Evolutionary conservation across 2,113 vertebrate species (phyloP), one percentile per base, ranked within the genome.

Genomic region (Proterorhinus semilunaris): DNA sequence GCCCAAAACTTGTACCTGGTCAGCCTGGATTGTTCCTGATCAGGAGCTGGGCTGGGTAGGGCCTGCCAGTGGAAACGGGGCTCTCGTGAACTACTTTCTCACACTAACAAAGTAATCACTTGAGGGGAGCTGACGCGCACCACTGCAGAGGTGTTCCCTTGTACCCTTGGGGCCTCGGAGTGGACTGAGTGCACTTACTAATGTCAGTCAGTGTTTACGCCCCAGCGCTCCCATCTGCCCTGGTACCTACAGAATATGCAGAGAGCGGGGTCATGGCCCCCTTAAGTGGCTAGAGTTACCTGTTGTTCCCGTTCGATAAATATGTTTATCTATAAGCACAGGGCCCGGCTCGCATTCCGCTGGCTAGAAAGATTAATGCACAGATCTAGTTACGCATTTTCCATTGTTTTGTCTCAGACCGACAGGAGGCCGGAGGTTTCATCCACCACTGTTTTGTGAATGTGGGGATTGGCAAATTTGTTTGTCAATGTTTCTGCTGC

Each of bases 171-270:
- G 85, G 75, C 48, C 77, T 45, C 10, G 58, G 15, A 80, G 75
- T 64, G 48, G 79, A 90, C 78, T 81, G 76, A 75, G 75, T 72
- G 68, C 84, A 87, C 87, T 89, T 80, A 54, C 27, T 65, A 67
- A 57, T 80, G 85, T 88, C 86, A 87, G 42, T 86, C 76, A 78
- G 69, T 81, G 77, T 77, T 75, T 71, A 81, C 76, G 76, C 43
- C 62, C 50, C 62, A 58, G 76, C 82, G 62, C 80, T 83, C 66
- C 85, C 52, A 82, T 72, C 71, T 68, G 69, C 67, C 49, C 80
- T 6, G 6, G 66, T 73, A 68, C 78, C 81, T 63, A 71, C 78
- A 80, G 27, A 36, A 36, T 62, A 57, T 79, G 71, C 21, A 43
- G 64, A 49, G 46, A 1, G 49, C 17, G 46, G 6, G 68, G 21